phyloP scores from a whole-genome alignment of 1,140 invertebrate genomes.

The Microplitis mediator region DNA sequence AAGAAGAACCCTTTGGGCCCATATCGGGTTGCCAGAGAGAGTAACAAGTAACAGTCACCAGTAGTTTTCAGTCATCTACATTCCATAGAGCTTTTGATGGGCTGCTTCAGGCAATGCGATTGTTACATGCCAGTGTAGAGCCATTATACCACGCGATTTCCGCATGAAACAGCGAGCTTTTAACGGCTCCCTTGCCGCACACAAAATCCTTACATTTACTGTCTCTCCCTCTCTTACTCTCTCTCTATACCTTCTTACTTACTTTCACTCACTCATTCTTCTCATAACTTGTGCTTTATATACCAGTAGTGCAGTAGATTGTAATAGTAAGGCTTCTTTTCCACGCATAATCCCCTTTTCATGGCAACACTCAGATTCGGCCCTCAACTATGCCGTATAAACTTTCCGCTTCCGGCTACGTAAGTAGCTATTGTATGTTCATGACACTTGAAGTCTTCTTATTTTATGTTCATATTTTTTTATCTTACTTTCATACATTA shows the following conservation, averaged over 20 bases:
- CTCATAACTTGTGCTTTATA: not conserved
- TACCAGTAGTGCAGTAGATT: not conserved
- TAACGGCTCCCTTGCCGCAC: slow-evolving; percentile 23
- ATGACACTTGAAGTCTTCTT: not conserved
- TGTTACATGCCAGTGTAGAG: slow-evolving; percentile 29
- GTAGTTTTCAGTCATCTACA: slow-evolving; percentile 22
- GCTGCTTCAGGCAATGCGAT: slow-evolving; percentile 23
- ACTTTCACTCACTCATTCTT: too few species aligned
- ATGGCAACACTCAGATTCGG: not conserved
- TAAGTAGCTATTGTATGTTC: slow-evolving; percentile 10
- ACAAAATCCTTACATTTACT: not conserved
- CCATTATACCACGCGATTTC: slow-evolving; percentile 33
- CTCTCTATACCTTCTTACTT: too few species aligned
- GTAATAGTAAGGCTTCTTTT: not conserved
- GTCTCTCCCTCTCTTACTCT: too few species aligned
- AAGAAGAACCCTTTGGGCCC: slow-evolving; percentile 3
- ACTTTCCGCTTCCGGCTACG: slow-evolving; percentile 5
- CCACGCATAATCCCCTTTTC: slow-evolving; percentile 13
- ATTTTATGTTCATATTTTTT: not conserved
- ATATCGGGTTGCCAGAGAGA: not conserved
- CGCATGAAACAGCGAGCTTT: slow-evolving; percentile 27
- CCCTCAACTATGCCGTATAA: slow-evolving; percentile 8
- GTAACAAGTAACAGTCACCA: not conserved
- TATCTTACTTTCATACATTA: not conserved
- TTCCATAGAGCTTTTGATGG: slow-evolving; percentile 30